phyloP scores from a whole-genome alignment of 2,797 vertebrate genomes.

The Bradypus variegatus region DNA sequence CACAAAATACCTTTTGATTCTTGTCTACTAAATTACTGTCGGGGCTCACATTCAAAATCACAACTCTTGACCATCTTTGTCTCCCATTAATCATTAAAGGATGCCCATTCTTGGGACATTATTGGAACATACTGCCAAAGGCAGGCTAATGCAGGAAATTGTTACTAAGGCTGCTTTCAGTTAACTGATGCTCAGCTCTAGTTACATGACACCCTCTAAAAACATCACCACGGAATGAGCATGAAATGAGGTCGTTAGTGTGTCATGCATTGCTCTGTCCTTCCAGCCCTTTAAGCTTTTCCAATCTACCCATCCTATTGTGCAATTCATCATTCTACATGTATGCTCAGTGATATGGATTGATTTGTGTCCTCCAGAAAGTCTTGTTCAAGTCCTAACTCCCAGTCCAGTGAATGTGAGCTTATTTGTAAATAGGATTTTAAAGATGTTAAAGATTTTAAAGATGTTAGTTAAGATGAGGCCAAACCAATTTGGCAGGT shows the following conservation, averaged over 20 bases:
- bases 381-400: too few species aligned
- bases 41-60: neutral
- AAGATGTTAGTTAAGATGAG: too few species aligned
- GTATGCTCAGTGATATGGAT: too few species aligned
- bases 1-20: neutral
- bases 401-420: too few species aligned
- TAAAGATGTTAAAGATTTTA: too few species aligned
- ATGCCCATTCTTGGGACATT: neutral
- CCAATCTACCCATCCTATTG: accelerated
- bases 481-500: too few species aligned
- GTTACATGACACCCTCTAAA: neutral
- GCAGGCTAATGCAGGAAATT: neutral
- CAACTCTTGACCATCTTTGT: neutral
- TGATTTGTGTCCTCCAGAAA: too few species aligned
- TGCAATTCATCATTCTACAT: accelerated
- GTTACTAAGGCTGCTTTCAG: neutral
- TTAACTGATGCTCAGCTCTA: neutral
- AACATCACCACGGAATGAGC: neutral
- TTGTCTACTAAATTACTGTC: neutral
- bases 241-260: too few species aligned
- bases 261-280: neutral
- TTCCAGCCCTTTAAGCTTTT: neutral
- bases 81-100: neutral
- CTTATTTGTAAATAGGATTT: too few species aligned
- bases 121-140: neutral